Percentiles rank a stretch among this genome's conserved stretches.
Evolutionary conservation across 2,113 vertebrate genomes (phyloP).

Genomic region (Antechinus flavipes): DNA sequence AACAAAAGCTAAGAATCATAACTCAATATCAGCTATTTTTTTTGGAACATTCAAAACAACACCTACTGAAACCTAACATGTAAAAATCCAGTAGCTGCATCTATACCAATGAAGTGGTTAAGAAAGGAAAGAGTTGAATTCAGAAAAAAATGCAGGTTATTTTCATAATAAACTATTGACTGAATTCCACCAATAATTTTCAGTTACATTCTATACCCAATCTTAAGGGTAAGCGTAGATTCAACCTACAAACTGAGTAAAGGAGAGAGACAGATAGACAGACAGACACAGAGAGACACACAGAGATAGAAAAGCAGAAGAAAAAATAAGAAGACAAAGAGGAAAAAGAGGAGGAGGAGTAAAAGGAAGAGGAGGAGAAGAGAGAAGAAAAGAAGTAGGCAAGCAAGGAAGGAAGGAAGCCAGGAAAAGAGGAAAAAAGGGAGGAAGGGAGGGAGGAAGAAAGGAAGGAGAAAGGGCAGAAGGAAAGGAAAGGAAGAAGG

Average conservation of each 20-base stretch:
- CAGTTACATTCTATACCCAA: not conserved
- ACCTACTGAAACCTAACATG: not conserved
- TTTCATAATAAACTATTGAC: not conserved
- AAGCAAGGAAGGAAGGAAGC: not conserved
- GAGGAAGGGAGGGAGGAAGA: rapidly evolving
- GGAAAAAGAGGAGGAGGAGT: too few relatives aligned
- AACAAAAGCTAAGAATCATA: not conserved
- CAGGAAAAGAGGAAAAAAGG: too few relatives aligned
- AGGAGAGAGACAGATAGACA: not conserved
- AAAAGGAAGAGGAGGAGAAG: too few relatives aligned
- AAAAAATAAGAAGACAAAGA: too few relatives aligned
- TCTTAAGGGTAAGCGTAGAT: not conserved
- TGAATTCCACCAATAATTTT: not conserved
- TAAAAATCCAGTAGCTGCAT: not conserved
- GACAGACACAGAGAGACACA: not conserved
- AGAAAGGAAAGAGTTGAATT: not conserved
- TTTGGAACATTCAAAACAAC: not conserved
- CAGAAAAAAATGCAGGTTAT: not conserved
- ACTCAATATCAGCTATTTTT: not conserved
- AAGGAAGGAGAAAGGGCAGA: rapidly evolving
- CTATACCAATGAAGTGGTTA: not conserved
- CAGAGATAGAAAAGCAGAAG: not conserved
- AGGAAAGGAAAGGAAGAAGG: too few relatives aligned
- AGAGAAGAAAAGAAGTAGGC: rapidly evolving
- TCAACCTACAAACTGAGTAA: not conserved